Base-by-base conservation (phyloP, 1,140 invertebrate genomes). In the Drosophila arawakana region DNA sequence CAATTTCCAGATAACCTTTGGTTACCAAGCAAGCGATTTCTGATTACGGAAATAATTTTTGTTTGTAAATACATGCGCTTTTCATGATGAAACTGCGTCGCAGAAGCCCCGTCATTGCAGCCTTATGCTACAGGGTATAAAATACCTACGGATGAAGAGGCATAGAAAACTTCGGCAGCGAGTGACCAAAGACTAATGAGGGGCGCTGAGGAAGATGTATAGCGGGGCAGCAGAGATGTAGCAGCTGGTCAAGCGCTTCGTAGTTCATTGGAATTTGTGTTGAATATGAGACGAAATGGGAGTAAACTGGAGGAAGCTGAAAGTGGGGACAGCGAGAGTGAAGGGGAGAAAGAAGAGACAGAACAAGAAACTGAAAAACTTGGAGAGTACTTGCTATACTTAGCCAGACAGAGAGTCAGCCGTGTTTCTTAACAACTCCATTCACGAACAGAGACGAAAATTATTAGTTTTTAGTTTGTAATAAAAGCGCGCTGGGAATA, bases 181-280 rank as follows among this genome's bases (percentile, higher is more conserved):
- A 70, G 46, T 70, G 67, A 70, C 58, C 58, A 60, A 34, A 10
- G 30, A 18, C 59, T 13, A 65, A 11, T 21, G 39, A 25, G 25
- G 5, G 39, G 13, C 15, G n/a, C 7, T 11, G 43, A 1, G n/a
- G 43, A 11, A 47, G 21, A 11, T 35, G 46, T 30, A 55, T 1
- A 37, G 15, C 3, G 41, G 18, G 25, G 11, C 59, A 41, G 37
- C 15, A 15, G 2, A 65, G 50, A 55, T 41, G 41, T 58, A 69
- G 35, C 60, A 47, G 47, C 63, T 73, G 63, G 70, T 68, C 70
- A 60, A 58, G 30, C 70, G 63, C 46, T 37, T 67, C 71, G 41
- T 41, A 69, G 65, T 73, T 73, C 71, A 69, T 69, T 73, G 71
- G 71, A 73, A 73, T 73, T 73, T 73, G 49, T 55, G 70, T 60